Evolutionary conservation across 2,888 invertebrate genomes (phyloP), one percentile per base, ranked within the genome.

Genomic region (Sphecodes monilicornis): DNA sequence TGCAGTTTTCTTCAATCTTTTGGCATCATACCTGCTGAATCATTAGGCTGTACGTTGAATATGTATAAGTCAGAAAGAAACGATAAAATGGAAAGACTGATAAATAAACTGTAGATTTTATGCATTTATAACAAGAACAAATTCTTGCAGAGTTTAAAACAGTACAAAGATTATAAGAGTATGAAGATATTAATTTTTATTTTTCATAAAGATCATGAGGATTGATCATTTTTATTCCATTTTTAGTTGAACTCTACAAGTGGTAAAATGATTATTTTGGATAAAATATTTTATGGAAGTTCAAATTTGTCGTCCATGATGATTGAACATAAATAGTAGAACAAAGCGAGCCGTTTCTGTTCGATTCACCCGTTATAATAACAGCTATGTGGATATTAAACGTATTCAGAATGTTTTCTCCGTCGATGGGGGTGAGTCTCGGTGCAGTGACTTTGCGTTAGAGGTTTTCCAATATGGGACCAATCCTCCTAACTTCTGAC

Each of bases 401-500:
- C 87, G 87, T 90, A 88, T 91, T 86, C 88, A 85, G 89, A 82
- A 91, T 90, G 88, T 91, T 89, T 90, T 87, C 82, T 41, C 75
- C 86, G 79, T 78, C 71, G 71, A 79, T 73, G 87, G 71, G 39
- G 85, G 75, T 50, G 72, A 46, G 66, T 76, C 71, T 46, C 75
- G 84, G 76, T 81, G 82, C 80, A 76, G 69, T 82, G 88, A 88
- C 86, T 91, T 79, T 84, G 86, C 86, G 83, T 90, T 90, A 87
- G 85, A 88, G 88, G 75, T 87, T 79, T 88, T 91, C 89, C 92
- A 92, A 91, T 91, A 91, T 91, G 87, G 90, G 79, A 86, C 89
- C 83, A 77, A 60, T 84, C 71, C 78, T 77, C 74, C n/a, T 69
- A 80, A 83, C 84, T 79, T 78, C 71, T 80, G 72, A 75, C 70